Conservation (phyloP, 2,797 vertebrate species). For the Falco columbarius region DNA sequence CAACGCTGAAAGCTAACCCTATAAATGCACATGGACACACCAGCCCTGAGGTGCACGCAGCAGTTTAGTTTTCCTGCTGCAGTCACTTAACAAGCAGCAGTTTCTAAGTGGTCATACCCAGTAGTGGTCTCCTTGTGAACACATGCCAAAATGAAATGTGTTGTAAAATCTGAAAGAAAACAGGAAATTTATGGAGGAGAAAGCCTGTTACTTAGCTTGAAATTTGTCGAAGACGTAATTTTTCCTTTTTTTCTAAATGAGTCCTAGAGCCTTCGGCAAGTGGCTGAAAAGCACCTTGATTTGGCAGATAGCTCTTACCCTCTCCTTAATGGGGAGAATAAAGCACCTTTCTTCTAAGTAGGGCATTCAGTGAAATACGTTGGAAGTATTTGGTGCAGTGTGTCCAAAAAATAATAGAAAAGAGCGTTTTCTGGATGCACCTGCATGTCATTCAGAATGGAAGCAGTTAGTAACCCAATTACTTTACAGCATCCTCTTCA, state of each 20-base stretch:
- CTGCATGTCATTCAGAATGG: neutral
- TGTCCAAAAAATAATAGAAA: neutral
- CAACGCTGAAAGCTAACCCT: neutral
- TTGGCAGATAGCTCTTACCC: neutral
- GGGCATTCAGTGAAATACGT: neutral
- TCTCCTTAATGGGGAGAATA: neutral
- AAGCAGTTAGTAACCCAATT: conserved; percentile 31
- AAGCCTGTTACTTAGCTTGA: neutral
- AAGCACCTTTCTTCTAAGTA: neutral
- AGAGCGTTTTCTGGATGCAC: neutral
- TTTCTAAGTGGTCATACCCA: neutral
- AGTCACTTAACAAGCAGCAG: neutral
- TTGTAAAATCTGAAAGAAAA: neutral
- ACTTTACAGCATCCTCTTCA: neutral
- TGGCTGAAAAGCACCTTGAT: neutral
- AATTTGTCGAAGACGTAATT: neutral
- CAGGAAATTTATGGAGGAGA: neutral
- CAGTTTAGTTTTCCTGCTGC: neutral
- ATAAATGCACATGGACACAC: rapidly evolving
- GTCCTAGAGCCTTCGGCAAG: neutral
- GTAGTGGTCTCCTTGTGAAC: neutral
- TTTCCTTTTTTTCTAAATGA: neutral
- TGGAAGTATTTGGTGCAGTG: neutral
- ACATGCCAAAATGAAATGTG: neutral
- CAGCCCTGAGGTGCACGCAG: neutral